Evolutionary conservation across 2,797 vertebrate genomes (phyloP).

Genomic region (Anabas testudineus): DNA sequence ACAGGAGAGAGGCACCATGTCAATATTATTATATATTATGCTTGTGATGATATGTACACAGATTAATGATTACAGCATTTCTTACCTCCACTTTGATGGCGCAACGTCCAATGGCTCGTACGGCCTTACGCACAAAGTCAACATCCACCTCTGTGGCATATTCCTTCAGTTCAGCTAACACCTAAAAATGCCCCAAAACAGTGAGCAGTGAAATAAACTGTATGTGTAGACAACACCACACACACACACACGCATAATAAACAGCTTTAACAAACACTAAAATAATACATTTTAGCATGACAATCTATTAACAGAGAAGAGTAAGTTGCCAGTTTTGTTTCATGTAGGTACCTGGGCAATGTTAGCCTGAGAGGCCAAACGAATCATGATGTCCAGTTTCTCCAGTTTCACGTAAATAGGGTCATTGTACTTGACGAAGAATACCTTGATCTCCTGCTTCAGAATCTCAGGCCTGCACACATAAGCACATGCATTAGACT

Average conservation of each 20-base stretch:
- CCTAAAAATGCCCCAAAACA: slow-evolving; percentile 78
- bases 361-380: slow-evolving; percentile 97
- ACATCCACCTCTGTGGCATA: slow-evolving; percentile 98
- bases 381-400: slow-evolving; percentile 99
- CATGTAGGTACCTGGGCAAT: slow-evolving; percentile 91
- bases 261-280: not conserved
- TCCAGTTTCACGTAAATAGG: slow-evolving; percentile 99
- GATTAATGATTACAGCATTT: not conserved
- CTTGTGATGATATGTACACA: too few species aligned
- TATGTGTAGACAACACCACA: not conserved
- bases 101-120: slow-evolving; percentile 96
- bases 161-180: slow-evolving; percentile 97
- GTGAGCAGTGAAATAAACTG: not conserved
- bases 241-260: not conserved
- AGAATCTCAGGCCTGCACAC: slow-evolving; percentile 94
- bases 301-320: not conserved
- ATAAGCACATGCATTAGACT: slow-evolving; percentile 10
- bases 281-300: not conserved
- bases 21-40: not conserved
- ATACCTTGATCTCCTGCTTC: slow-evolving; percentile 99
- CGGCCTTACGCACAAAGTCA: slow-evolving; percentile 97
- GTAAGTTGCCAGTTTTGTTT: not conserved
- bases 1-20: slow-evolving; percentile 10
- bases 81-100: slow-evolving; percentile 99
- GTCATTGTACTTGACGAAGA: slow-evolving; percentile 99